Evolutionary conservation across 2,888 invertebrate genomes (phyloP), one percentile per base, ranked within the genome.

Genomic region (Rhagonycha lutea): DNA sequence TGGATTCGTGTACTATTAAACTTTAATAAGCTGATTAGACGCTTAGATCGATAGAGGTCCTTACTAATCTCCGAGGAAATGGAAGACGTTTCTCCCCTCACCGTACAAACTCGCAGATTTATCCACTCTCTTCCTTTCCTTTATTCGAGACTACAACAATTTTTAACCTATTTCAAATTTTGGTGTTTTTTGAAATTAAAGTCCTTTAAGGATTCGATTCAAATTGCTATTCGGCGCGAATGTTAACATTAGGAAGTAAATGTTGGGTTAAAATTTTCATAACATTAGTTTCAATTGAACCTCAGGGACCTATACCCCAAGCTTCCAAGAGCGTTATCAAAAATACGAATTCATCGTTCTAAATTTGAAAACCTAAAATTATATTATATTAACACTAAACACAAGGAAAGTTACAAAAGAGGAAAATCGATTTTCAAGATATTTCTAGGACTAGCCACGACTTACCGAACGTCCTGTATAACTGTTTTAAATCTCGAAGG

Each of bases 1-100:
- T 76, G 73, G 73, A 76, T 76, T 73, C 76, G 76, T 76, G 76
- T 76, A 74, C 73, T 73, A 78, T 79, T 79, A 78, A 79, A 79
- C 76, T 79, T 79, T 79, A 79, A 78, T 79, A 79, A 79, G 79
- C 79, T 79, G 79, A 78, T 79, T 79, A 79, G 70, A 70, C 72
- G 70, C 69, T 47, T 78, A 79, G 74, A 79, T 79, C 79, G 79
- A 79, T 79, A 79, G 63, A 78, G 79, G 67, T 75, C 74, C 76
- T 61, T 29, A 73, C 79, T 79, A 78, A 79, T 79, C 79, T 78
- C 60, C 28, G 60, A 68, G 74, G 74, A 73, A 74, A 63, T 14
- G 78, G 67, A 73, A 70, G 73, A 32, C 70, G 61, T 72, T 71
- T 76, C 29, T 71, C 69, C 61, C 69, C 71, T 65, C 47, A 23